phyloP scores from a whole-genome alignment of 2,888 invertebrate genomes.

The Glomeris marginata region DNA sequence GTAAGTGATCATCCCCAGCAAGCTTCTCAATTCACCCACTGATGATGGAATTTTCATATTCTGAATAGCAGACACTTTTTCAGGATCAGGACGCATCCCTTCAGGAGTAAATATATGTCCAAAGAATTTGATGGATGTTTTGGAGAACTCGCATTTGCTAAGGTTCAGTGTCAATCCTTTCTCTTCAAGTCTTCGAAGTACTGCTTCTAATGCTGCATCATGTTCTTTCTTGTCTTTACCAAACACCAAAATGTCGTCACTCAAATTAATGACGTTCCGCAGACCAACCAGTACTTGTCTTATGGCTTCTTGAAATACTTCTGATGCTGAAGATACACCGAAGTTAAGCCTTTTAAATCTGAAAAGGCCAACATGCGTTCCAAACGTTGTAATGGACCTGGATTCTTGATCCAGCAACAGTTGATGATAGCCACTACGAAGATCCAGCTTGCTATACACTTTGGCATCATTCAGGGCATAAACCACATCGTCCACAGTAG shows the following conservation, averaged over 20 bases:
- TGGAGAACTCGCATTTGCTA: neutral
- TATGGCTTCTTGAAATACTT: constrained; percentile 30
- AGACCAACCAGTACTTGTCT: constrained; percentile 24
- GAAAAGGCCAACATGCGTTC: constrained; percentile 25
- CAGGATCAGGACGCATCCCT: neutral
- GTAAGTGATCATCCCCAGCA: constrained; percentile 5
- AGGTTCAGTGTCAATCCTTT: neutral
- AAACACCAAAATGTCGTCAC: constrained; percentile 19
- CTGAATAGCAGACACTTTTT: neutral
- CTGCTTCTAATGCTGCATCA: neutral
- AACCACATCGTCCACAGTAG: constrained; percentile 10
- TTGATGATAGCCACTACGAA: constrained; percentile 28
- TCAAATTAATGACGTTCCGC: constrained; percentile 25
- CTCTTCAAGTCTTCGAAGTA: neutral
- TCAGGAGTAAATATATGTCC: neutral
- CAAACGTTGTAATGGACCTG: constrained; percentile 27
- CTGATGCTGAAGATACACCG: constrained; percentile 30
- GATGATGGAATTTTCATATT: neutral
- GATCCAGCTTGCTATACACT: constrained; percentile 24
- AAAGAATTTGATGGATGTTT: constrained; percentile 6
- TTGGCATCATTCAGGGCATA: constrained; percentile 5
- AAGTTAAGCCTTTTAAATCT: constrained; percentile 30
- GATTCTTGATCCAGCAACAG: constrained; percentile 24
- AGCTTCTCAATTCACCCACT: neutral
- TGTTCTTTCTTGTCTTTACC: neutral